Evolutionary conservation across 64 coral and sea anemone species (phyloP).

Genomic region (Dendronephthya gigantea): DNA sequence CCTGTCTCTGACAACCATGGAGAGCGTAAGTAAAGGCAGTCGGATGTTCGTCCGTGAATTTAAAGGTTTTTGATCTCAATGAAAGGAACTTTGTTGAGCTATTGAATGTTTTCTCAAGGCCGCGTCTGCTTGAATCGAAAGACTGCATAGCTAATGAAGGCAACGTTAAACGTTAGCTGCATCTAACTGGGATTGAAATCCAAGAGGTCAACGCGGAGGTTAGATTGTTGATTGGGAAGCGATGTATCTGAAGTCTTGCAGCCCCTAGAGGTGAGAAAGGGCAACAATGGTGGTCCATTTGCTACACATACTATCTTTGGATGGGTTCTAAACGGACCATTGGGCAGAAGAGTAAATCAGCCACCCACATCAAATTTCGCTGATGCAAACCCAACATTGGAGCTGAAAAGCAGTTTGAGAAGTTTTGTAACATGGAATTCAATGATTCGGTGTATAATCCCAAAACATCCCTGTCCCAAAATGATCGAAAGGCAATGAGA

Average conservation of each 20-base stretch:
- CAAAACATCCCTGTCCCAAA: slow-evolving; percentile 25
- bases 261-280: not conserved
- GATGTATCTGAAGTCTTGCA: not conserved
- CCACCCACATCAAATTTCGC: not conserved
- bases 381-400: not conserved
- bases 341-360: not conserved
- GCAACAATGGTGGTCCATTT: not conserved
- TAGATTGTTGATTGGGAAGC: not conserved
- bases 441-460: slow-evolving; percentile 31
- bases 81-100: not conserved
- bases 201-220: not conserved
- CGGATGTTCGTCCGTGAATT: not conserved
- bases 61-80: not conserved
- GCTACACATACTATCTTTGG: not conserved
- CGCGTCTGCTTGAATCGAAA: not conserved
- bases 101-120: not conserved
- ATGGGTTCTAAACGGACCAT: not conserved
- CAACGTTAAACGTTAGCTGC: not conserved
- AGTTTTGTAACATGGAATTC: slow-evolving; percentile 50
- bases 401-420: slow-evolving; percentile 48
- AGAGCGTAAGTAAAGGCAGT: not conserved
- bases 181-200: not conserved
- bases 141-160: not conserved
- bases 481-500: slow-evolving; percentile 18
- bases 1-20: not conserved